Conservation (phyloP, 1,140 invertebrate species). For the Thaumetopoea pityocampa region DNA sequence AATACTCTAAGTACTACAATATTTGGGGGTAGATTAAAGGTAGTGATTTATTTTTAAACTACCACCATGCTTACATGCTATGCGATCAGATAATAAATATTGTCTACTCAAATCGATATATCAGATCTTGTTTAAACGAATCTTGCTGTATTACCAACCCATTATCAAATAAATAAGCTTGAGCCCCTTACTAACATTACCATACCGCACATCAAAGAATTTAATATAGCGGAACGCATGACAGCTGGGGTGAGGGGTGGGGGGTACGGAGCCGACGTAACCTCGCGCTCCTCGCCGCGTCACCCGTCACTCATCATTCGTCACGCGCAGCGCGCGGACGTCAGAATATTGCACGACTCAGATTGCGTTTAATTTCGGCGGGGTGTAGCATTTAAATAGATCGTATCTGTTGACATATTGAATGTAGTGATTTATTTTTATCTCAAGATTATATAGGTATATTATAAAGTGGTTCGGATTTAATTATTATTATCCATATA, state of each 20-base stretch:
- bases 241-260: slow-evolving; percentile 8
- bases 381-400: slow-evolving; percentile 37
- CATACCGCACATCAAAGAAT: slow-evolving; percentile 21
- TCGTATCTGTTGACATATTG: slow-evolving; percentile 23
- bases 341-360: slow-evolving; percentile 38
- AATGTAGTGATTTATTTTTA: slow-evolving; percentile 27
- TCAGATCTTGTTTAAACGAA: not conserved
- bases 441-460: too few species aligned
- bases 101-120: too few species aligned
- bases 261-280: slow-evolving; percentile 18
- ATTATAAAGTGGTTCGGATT: too few species aligned
- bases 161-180: slow-evolving; percentile 8
- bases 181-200: slow-evolving; percentile 8
- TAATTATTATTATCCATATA: too few species aligned
- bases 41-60: too few species aligned
- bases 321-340: slow-evolving; percentile 43
- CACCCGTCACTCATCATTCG: slow-evolving; percentile 52
- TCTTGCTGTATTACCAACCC: too few species aligned
- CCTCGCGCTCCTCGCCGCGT: slow-evolving; percentile 27
- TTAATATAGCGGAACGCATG: slow-evolving; percentile 23
- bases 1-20: too few species aligned
- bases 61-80: too few species aligned
- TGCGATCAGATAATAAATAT: too few species aligned
- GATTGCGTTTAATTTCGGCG: slow-evolving; percentile 42
- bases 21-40: too few species aligned